A percentile compares a stretch with the other conserved stretches of the same genome.
Evolutionary conservation across 2,888 invertebrate species (phyloP).

Genomic region (Agapetus fuscipes): DNA sequence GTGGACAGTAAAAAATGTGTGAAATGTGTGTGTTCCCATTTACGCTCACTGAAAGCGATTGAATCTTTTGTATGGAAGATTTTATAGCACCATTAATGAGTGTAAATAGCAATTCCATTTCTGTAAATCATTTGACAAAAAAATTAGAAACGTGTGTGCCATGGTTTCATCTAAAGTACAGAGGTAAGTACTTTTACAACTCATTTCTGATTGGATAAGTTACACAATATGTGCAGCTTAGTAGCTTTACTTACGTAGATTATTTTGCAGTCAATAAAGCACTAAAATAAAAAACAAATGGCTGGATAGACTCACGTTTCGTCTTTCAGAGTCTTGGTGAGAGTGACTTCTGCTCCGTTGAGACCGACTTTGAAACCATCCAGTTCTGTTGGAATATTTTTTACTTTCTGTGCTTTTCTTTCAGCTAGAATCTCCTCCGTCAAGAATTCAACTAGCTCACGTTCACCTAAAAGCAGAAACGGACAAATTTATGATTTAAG

Average conservation of each 20-base stretch:
- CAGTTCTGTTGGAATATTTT: conserved; percentile 63
- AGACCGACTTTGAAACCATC: conserved; percentile 73
- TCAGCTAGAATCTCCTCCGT: conserved; percentile 91
- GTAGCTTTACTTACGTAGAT: too few relatives aligned
- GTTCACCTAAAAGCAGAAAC: conserved; percentile 60
- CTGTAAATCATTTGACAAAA: too few relatives aligned
- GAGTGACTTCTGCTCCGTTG: conserved; percentile 75
- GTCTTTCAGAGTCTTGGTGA: conserved; percentile 60
- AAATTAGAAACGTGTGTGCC: too few relatives aligned
- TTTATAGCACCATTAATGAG: too few relatives aligned
- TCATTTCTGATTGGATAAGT: neutral
- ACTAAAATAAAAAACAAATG: conserved; percentile 1
- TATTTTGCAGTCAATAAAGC: too few relatives aligned
- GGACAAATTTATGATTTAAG: conserved; percentile 1
- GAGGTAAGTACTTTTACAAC: too few relatives aligned
- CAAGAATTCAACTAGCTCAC: conserved; percentile 82
- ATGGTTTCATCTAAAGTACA: too few relatives aligned
- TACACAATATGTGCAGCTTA: neutral
- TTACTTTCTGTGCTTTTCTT: conserved; percentile 69
- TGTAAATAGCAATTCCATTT: too few relatives aligned
- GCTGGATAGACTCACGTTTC: conserved; percentile 54
- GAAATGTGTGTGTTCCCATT: too few relatives aligned
- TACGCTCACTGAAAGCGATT: too few relatives aligned
- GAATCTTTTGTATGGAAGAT: too few relatives aligned
- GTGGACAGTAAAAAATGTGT: too few relatives aligned